Evolutionary conservation across 2,888 invertebrate species (phyloP).

Genomic region (Tenthredo scrophulariae): DNA sequence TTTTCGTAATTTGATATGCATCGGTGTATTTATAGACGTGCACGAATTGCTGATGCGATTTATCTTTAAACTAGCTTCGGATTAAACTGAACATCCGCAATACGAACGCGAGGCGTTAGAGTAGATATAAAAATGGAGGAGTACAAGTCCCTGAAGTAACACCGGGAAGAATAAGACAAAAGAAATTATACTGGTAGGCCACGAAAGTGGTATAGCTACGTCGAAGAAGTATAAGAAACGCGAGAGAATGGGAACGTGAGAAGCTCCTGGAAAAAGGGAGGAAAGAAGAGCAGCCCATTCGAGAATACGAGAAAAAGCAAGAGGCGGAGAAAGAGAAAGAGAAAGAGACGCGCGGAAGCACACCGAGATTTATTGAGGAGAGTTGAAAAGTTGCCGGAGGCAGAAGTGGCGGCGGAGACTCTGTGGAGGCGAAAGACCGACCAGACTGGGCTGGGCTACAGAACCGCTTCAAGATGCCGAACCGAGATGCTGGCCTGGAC

Average conservation of each 20-base stretch:
- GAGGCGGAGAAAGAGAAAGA: neutral
- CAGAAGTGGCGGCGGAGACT: slow-evolving; percentile 33
- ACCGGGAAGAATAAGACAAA: slow-evolving; percentile 24
- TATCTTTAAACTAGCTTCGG: neutral
- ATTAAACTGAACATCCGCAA: neutral
- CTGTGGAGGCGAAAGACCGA: slow-evolving; percentile 40
- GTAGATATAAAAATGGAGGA: neutral
- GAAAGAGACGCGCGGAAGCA: slow-evolving; percentile 36
- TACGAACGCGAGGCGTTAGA: neutral
- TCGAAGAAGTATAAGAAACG: slow-evolving; percentile 9
- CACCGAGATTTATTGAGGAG: slow-evolving; percentile 69
- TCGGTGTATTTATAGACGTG: too few species aligned
- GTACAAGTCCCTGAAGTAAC: neutral
- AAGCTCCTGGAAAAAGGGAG: neutral
- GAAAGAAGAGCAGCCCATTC: slow-evolving; percentile 1
- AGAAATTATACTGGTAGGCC: slow-evolving; percentile 38
- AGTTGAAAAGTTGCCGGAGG: slow-evolving; percentile 70
- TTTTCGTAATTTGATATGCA: too few species aligned
- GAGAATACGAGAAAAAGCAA: neutral
- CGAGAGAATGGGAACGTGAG: neutral
- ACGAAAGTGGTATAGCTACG: neutral
- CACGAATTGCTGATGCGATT: neutral
- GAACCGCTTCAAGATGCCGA: slow-evolving; percentile 4
- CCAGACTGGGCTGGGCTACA: slow-evolving; percentile 7
- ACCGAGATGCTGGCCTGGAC: slow-evolving; percentile 25